These are phyloP conservation scores for Macroramphosus scolopax DNA, from an alignment of 2,797 vertebrate species.

Conservation along the genomic window DNA sequence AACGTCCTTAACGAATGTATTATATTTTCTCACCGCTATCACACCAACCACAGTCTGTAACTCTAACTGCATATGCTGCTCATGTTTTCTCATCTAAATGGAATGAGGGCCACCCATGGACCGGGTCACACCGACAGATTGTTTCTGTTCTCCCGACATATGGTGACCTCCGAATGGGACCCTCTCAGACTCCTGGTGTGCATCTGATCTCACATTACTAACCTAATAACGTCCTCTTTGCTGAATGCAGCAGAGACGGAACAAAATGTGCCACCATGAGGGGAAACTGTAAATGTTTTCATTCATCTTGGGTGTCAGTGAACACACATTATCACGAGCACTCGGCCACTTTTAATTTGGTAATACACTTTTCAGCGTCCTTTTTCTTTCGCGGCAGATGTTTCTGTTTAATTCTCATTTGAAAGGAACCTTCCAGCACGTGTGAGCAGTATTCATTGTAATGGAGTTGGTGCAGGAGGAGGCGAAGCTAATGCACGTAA, in stretches of 20 bases:
- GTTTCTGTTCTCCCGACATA: slow-evolving; percentile 66
- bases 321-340: slow-evolving; percentile 27
- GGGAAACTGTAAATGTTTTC: slow-evolving; percentile 8
- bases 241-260: slow-evolving; percentile 4
- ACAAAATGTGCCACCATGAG: slow-evolving; percentile 12
- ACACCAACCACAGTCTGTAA: slow-evolving; percentile 12
- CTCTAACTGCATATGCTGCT: slow-evolving; percentile 30
- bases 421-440: slow-evolving; percentile 10
- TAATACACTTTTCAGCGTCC: slow-evolving; percentile 10
- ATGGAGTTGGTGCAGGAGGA: slow-evolving; percentile 13
- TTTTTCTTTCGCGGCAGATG: slow-evolving; percentile 1
- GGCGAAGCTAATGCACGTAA: background rate
- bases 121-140: slow-evolving; percentile 54
- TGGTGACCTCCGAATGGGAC: slow-evolving; percentile 60
- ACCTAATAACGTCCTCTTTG: slow-evolving; percentile 30
- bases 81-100: slow-evolving; percentile 53
- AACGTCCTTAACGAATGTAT: background rate
- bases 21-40: slow-evolving; percentile 11
- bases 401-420: slow-evolving; percentile 16
- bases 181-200: slow-evolving; percentile 41
- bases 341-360: slow-evolving; percentile 15
- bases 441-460: slow-evolving; percentile 15
- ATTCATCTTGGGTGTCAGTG: background rate
- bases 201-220: slow-evolving; percentile 48
- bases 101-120: slow-evolving; percentile 63